Evolutionary conservation across 1,140 invertebrate species (phyloP).

Genomic region (Bombus difficillimus): DNA sequence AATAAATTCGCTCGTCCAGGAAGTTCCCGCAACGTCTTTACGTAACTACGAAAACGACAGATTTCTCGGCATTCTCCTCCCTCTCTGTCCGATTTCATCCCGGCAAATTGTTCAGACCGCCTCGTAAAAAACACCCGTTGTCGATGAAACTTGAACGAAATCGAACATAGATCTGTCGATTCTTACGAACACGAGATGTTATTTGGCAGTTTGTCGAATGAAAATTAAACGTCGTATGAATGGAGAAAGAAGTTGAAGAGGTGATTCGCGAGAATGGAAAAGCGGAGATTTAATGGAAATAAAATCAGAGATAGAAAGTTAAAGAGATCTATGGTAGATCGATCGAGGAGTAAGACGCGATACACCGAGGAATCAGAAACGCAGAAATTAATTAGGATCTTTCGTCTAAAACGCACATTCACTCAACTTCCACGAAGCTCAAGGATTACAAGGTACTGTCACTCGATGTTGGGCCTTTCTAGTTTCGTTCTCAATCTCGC

Average conservation of each 20-base stretch:
- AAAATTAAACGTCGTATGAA: not conserved
- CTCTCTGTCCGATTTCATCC: not conserved
- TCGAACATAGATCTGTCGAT: not conserved
- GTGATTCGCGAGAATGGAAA: too few relatives aligned
- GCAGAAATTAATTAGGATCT: too few relatives aligned
- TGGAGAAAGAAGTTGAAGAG: too few relatives aligned
- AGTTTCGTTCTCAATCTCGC: not conserved
- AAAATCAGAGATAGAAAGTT: too few relatives aligned
- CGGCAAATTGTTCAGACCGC: not conserved
- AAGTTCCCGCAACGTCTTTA: constrained; percentile 24
- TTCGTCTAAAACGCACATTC: too few relatives aligned
- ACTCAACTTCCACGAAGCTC: too few relatives aligned
- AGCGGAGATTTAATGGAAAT: too few relatives aligned
- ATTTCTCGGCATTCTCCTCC: constrained; percentile 18
- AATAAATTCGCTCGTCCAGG: constrained; percentile 45
- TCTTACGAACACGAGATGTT: not conserved
- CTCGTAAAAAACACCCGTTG: not conserved
- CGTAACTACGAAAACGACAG: constrained; percentile 45
- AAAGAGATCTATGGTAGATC: too few relatives aligned
- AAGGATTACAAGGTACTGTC: too few relatives aligned
- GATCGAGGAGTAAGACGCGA: too few relatives aligned
- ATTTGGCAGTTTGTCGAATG: not conserved
- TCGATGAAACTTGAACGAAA: not conserved
- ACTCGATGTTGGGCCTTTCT: too few relatives aligned
- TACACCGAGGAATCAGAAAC: too few relatives aligned